A percentile compares a stretch with the other conserved stretches of the same genome.
Conservation (phyloP, 2,797 vertebrate species). For the Chiroxiphia lanceolata region DNA sequence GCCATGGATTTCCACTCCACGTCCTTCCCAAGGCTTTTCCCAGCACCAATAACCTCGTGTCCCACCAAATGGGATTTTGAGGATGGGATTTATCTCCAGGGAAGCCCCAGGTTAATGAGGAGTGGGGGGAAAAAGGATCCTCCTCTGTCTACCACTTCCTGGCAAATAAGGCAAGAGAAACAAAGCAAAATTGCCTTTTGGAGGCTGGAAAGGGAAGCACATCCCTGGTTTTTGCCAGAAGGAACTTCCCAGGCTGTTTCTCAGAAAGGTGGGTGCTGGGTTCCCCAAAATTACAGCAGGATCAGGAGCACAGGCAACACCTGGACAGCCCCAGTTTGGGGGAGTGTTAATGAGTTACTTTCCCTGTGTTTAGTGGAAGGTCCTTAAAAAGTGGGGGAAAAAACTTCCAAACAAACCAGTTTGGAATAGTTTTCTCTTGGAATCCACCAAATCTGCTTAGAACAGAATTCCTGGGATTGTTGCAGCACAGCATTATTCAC, state of each 20-base stretch:
- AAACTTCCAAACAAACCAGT: neutral
- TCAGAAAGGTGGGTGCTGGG: neutral
- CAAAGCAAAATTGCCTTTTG: neutral
- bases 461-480: neutral
- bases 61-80: rapidly evolving
- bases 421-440: neutral
- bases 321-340: neutral
- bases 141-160: neutral
- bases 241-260: neutral
- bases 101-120: neutral
- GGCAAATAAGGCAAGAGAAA: neutral
- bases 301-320: neutral
- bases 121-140: neutral
- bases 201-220: neutral
- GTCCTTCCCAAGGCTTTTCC: neutral
- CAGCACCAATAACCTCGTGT: rapidly evolving
- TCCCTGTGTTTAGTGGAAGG: neutral
- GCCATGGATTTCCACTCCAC: rapidly evolving
- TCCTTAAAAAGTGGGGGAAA: neutral
- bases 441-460: neutral
- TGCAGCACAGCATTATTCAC: neutral
- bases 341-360: neutral
- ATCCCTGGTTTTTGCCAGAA: neutral
- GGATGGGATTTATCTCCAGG: neutral
- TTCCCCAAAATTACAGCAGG: neutral